A percentile compares a stretch with the other conserved stretches of the same genome.
Evolutionary conservation across 2,888 invertebrate genomes (phyloP).

Genomic region (Rhingia rostrata): DNA sequence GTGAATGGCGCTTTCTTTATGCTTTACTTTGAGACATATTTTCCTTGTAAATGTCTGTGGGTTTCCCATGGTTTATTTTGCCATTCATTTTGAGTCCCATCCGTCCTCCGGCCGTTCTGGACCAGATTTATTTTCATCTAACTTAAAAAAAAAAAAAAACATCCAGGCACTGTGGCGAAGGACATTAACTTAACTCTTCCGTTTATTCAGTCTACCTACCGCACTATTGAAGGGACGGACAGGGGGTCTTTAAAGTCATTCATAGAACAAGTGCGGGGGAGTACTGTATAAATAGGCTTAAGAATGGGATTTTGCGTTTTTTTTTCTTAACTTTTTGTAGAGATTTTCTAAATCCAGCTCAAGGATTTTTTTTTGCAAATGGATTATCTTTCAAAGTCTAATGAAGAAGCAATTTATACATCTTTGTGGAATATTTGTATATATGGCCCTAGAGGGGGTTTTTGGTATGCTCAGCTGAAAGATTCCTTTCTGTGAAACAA

Average conservation of each 20-base stretch:
- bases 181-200: conserved; percentile 74
- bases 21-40: conserved; percentile 66
- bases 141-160: not conserved
- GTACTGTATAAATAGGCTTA: conserved; percentile 70
- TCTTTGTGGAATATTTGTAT: conserved; percentile 67
- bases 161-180: conserved; percentile 50
- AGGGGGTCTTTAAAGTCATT: conserved; percentile 50
- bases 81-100: conserved; percentile 23
- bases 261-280: conserved; percentile 20
- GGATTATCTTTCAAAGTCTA: conserved; percentile 73
- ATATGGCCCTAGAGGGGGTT: conserved; percentile 32
- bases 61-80: conserved; percentile 62
- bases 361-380: conserved; percentile 65
- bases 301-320: conserved; percentile 29
- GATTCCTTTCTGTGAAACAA: not conserved
- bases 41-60: conserved; percentile 65
- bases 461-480: not conserved
- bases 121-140: not conserved
- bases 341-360: conserved; percentile 66
- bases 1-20: conserved; percentile 64
- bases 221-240: not conserved
- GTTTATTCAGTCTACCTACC: conserved; percentile 51
- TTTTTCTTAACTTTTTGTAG: conserved; percentile 32
- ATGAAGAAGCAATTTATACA: conserved; percentile 71
- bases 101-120: conserved; percentile 5